phyloP scores from a whole-genome alignment of 2,888 invertebrate genomes.

The Netelia melanura region DNA sequence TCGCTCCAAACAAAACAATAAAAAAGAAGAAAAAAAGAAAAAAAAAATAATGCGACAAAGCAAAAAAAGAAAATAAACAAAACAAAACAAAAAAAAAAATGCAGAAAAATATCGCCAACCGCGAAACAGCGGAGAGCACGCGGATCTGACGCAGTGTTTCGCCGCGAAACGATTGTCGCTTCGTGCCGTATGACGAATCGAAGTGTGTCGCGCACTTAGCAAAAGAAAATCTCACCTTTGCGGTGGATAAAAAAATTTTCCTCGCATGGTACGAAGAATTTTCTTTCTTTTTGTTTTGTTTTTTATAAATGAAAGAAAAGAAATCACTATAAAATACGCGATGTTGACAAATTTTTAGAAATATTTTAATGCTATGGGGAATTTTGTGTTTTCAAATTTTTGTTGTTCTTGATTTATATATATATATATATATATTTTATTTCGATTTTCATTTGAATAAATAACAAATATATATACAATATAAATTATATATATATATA shows the following conservation, averaged over 20 bases:
- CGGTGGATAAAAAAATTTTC: slow-evolving; percentile 38
- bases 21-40: not conserved
- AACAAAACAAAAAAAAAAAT: slow-evolving; percentile 37
- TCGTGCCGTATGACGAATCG: slow-evolving; percentile 30
- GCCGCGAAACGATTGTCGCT: slow-evolving; percentile 48
- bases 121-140: slow-evolving; percentile 43
- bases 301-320: slow-evolving; percentile 10
- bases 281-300: not conserved
- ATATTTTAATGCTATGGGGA: not conserved
- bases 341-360: not conserved
- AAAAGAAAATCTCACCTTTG: slow-evolving; percentile 53
- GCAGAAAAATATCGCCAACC: slow-evolving; percentile 40
- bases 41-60: slow-evolving; percentile 31
- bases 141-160: slow-evolving; percentile 27
- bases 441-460: no score
- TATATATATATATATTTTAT: no score
- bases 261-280: slow-evolving; percentile 23
- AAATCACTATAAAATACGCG: slow-evolving; percentile 18
- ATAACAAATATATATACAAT: no score
- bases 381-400: no score
- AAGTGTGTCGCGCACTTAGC: slow-evolving; percentile 49
- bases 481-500: no score
- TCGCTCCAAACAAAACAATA: slow-evolving; percentile 40
- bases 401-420: no score
- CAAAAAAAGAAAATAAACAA: not conserved